Evolutionary conservation across 1,140 invertebrate species (phyloP).

Genomic region (Mamestra configurata): DNA sequence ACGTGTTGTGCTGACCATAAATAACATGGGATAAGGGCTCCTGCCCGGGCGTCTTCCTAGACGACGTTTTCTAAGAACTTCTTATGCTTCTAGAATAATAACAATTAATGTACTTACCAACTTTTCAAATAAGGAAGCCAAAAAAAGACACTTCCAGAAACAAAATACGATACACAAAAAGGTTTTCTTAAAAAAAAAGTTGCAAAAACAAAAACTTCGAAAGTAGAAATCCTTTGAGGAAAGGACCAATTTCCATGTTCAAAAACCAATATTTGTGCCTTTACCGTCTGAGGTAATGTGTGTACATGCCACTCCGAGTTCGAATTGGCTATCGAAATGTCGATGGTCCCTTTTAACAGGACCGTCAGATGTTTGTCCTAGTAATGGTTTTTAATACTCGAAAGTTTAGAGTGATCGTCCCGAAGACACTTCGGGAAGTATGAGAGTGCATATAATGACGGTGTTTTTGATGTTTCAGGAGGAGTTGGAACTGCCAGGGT

Average conservation of each 20-base stretch:
- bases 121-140: slow-evolving; percentile 2
- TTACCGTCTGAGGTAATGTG: slow-evolving; percentile 45
- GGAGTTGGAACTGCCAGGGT: no score
- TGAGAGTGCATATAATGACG: not conserved
- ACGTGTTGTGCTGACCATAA: no score
- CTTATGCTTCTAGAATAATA: no score
- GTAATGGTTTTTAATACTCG: slow-evolving; percentile 44
- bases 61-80: no score
- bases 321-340: slow-evolving; percentile 49
- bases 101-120: not conserved
- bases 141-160: not conserved
- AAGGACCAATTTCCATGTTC: slow-evolving; percentile 51
- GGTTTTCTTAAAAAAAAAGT: slow-evolving; percentile 14
- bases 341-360: slow-evolving; percentile 20
- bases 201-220: slow-evolving; percentile 8
- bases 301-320: slow-evolving; percentile 48
- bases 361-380: slow-evolving; percentile 28
- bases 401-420: slow-evolving; percentile 22
- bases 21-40: no score
- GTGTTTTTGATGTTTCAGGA: not conserved
- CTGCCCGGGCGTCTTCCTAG: no score
- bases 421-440: slow-evolving; percentile 27
- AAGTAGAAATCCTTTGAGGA: not conserved
- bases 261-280: slow-evolving; percentile 38
- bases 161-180: not conserved